Conservation (phyloP, 2,113 vertebrate species). For the Sinocyclocheilus maitianheensis region DNA sequence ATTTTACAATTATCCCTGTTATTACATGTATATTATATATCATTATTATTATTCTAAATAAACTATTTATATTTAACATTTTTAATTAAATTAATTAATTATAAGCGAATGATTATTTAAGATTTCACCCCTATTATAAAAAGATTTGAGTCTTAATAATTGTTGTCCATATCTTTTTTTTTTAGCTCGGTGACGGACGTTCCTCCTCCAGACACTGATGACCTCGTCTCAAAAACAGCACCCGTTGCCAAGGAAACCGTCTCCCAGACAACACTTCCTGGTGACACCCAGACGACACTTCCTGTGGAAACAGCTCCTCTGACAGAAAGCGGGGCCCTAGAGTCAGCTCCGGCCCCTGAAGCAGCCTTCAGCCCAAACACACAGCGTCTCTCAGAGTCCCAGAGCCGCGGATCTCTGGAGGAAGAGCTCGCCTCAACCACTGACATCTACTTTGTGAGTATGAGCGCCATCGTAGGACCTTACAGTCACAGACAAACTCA, state of each 20-base stretch:
- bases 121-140: background rate
- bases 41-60: too few relatives aligned
- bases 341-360: constrained; percentile 16
- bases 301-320: constrained; percentile 41
- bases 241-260: constrained; percentile 39
- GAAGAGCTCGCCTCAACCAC: constrained; percentile 81
- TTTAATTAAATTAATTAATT: background rate
- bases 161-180: background rate
- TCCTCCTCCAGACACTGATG: constrained; percentile 9
- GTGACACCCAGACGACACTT: constrained; percentile 29
- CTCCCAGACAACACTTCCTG: constrained; percentile 39
- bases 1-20: too few relatives aligned
- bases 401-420: constrained; percentile 89
- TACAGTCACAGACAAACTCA: background rate
- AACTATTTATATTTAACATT: background rate
- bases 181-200: background rate
- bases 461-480: background rate
- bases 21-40: too few relatives aligned
- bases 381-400: constrained; percentile 77
- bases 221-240: background rate
- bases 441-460: constrained; percentile 98
- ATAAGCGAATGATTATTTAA: background rate
- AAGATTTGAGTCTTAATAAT: background rate
- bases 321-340: background rate
- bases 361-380: constrained; percentile 54